Percentiles rank a stretch among this genome's conserved stretches.
Conservation (phyloP, 2,113 vertebrate species). For the Saccopteryx bilineata region DNA sequence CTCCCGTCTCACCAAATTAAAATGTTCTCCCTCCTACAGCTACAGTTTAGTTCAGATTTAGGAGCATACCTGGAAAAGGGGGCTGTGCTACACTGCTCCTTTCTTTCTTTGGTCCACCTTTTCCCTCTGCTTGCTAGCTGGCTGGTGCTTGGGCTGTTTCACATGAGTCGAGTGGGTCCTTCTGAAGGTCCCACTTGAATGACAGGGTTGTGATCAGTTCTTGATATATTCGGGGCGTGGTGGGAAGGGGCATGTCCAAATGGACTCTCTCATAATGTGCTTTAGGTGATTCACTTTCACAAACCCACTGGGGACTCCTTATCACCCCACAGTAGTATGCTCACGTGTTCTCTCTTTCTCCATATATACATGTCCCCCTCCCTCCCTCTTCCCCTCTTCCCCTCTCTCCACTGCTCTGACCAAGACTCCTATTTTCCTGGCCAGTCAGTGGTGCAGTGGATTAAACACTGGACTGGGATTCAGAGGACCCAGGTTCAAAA, state of each 20-base stretch:
- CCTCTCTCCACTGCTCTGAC: neutral
- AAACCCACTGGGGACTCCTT: neutral
- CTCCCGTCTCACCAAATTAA: neutral
- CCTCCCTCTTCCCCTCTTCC: neutral
- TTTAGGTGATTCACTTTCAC: neutral
- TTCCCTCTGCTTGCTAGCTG: neutral
- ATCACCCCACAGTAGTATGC: too few species aligned
- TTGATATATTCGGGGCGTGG: neutral
- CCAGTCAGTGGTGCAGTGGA: too few species aligned
- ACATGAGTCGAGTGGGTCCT: neutral
- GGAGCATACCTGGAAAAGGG: neutral
- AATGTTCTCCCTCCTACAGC: neutral
- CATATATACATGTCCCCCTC: too few species aligned
- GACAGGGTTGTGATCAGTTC: neutral
- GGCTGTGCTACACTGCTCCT: too few species aligned
- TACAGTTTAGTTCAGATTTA: neutral
- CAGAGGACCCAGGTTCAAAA: too few species aligned
- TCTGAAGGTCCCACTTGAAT: neutral
- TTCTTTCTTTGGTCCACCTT: neutral
- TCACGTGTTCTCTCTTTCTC: too few species aligned
- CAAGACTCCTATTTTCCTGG: neutral
- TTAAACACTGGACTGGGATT: too few species aligned
- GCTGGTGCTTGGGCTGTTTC: neutral
- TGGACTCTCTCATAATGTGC: neutral
- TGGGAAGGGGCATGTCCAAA: neutral